Evolutionary conservation across 1,140 invertebrate species (phyloP).

Genomic region (Drosophila micromelanica): DNA sequence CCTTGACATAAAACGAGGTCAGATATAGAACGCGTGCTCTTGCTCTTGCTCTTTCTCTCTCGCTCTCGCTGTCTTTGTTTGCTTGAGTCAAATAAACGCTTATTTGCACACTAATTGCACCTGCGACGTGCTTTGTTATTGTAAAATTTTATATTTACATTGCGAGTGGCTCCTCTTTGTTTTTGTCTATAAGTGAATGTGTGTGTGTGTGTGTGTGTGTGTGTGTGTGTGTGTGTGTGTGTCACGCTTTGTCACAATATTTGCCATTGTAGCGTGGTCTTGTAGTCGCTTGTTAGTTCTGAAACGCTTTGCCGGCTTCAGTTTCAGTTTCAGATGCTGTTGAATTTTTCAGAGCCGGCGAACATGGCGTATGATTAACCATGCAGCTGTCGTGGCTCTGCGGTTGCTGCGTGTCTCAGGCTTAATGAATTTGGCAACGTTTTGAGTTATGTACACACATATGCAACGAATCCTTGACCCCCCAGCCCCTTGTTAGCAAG

Average conservation of each 20-base stretch:
- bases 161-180: slow-evolving; percentile 45
- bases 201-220: not conserved
- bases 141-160: slow-evolving; percentile 81
- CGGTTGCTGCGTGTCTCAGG: slow-evolving; percentile 53
- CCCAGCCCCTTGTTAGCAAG: too few relatives aligned
- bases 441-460: slow-evolving; percentile 15
- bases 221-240: not conserved
- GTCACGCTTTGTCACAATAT: slow-evolving; percentile 70
- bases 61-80: slow-evolving; percentile 39
- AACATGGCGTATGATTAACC: slow-evolving; percentile 77
- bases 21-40: slow-evolving; percentile 19
- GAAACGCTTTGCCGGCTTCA: slow-evolving; percentile 57
- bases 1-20: slow-evolving; percentile 60
- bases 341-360: slow-evolving; percentile 55
- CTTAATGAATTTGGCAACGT: slow-evolving; percentile 67
- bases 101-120: slow-evolving; percentile 83
- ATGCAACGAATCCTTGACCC: slow-evolving; percentile 63
- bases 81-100: slow-evolving; percentile 74
- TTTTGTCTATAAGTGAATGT: slow-evolving; percentile 26
- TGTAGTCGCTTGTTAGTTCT: slow-evolving; percentile 68
- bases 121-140: slow-evolving; percentile 83
- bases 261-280: slow-evolving; percentile 56
- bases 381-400: slow-evolving; percentile 58
- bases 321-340: slow-evolving; percentile 51
- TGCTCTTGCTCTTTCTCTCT: slow-evolving; percentile 5